Evolutionary conservation across 2,797 vertebrate species (phyloP).

Genomic region (Coendou prehensilis): DNA sequence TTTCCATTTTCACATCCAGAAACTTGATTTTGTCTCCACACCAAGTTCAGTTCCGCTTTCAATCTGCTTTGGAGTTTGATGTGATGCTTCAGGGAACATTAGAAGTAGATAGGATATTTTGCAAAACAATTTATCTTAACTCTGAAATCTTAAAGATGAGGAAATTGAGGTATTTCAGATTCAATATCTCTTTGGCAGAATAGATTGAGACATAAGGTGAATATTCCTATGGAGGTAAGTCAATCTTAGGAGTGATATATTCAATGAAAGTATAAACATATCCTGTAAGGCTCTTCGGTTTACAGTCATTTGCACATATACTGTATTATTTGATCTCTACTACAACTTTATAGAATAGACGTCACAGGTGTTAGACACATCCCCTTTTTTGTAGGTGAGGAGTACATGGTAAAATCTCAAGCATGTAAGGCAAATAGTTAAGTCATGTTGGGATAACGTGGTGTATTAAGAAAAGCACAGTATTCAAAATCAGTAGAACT

Average conservation of each 20-base stretch:
- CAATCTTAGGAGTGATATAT: background rate
- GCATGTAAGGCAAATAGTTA: background rate
- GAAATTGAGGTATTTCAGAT: slow-evolving; percentile 20
- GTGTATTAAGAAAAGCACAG: background rate
- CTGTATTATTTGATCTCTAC: background rate
- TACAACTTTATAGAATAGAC: background rate
- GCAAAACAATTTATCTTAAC: background rate
- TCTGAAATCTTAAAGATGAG: background rate
- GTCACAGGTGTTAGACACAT: background rate
- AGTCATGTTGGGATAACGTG: background rate
- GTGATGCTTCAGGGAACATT: background rate
- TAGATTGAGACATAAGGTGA: background rate
- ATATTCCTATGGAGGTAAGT: slow-evolving; percentile 9
- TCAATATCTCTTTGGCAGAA: background rate
- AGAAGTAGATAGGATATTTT: background rate
- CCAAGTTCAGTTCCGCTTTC: background rate
- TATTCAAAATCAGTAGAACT: background rate
- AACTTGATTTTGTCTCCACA: background rate
- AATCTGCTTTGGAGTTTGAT: background rate
- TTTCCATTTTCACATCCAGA: slow-evolving; percentile 14
- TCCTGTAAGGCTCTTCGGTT: background rate
- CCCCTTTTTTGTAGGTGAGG: background rate
- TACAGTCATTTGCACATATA: background rate
- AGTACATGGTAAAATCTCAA: background rate
- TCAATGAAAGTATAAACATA: slow-evolving; percentile 11